Base-by-base conservation (phyloP, 2,888 invertebrate species). In the Netelia inedita region DNA sequence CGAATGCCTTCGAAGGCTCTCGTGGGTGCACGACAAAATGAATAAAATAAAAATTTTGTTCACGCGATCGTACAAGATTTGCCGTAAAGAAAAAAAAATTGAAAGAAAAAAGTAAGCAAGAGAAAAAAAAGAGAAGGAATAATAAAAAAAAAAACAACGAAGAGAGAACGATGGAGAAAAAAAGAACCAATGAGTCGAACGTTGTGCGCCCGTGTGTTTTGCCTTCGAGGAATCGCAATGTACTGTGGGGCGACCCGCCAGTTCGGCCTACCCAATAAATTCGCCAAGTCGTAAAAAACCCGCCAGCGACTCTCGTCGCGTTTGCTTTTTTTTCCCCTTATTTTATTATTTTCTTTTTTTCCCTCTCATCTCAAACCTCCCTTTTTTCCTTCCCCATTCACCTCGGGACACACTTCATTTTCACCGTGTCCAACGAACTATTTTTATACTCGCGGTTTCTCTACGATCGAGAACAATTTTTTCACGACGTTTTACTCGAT, bases 221-320 rank as follows among this genome's bases (percentile, higher is more conserved):
- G 90, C 89, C 89, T 90, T 91, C 88, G 89, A 89, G 89, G 91
- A 91, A 89, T 89, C 89, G 90, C 90, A 92, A 91, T 92, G 92
- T 92, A 92, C 89, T 88, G 89, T 89, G 88, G 89, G 89, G 88
- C 88, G 87, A 89, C 89, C 90, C 91, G 90, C 89, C 88, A 88
- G 84, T 74, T 88, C 90, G 89, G 90, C 90, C 91, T 89, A 91
- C 90, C 90, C 92, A 92, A 91, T 89, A 92, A 92, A 91, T 92
- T 92, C 89, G 89, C 90, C 91, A 90, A 92, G 89, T 92, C 92
- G 91, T 92, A 90, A 91, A 92, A 88, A 82, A 84, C 89, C 84
- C 85, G 85, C 79, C 85, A 78, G 85, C 86, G 87, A 88, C 84
- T 86, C 81, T 87, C 83, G 78, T 73, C 79, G 76, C 82, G 69